These are phyloP conservation scores for Zoanthus solanderi DNA, from an alignment of 92 coral and sea anemone species.

Conservation along the genomic window DNA sequence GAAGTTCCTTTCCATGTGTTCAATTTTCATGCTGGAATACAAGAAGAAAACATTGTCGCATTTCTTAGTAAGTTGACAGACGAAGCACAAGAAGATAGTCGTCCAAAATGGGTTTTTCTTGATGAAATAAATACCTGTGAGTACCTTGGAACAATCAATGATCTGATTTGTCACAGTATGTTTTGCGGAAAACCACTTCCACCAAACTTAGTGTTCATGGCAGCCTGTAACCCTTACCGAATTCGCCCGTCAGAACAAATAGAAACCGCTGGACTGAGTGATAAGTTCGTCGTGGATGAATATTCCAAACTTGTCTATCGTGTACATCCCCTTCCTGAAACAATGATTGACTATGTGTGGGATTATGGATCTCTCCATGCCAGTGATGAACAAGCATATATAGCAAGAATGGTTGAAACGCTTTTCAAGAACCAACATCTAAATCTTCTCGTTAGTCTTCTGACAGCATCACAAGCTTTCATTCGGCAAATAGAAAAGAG, in stretches of 20 bases:
- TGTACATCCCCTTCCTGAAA: constrained; percentile 97
- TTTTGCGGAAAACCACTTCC: constrained; percentile 77
- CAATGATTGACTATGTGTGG: constrained; percentile 99
- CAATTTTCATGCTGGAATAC: constrained; percentile 92
- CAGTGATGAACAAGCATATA: constrained; percentile 84
- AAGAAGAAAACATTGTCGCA: constrained; percentile 66
- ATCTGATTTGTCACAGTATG: constrained; percentile 88
- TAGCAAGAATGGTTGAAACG: constrained; percentile 88
- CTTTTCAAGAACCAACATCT: constrained; percentile 52
- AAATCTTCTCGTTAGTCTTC: constrained; percentile 69
- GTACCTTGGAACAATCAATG: constrained; percentile 88
- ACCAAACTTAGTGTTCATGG: constrained; percentile 84
- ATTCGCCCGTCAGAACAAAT: constrained; percentile 84
- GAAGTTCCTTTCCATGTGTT: constrained; percentile 75
- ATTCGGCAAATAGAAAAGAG: constrained; percentile 75
- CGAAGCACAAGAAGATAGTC: constrained; percentile 61
- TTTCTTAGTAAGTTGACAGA: constrained; percentile 65
- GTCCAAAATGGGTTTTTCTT: constrained; percentile 84
- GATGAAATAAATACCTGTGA: constrained; percentile 99
- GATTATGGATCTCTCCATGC: constrained; percentile 89
- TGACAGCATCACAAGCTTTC: constrained; percentile 83
- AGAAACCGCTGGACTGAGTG: constrained; percentile 92
- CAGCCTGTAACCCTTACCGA: constrained; percentile 98
- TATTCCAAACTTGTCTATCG: constrained; percentile 92
- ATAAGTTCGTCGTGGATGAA: constrained; percentile 87